Percentiles rank a stretch among this genome's conserved stretches.
phyloP scores from a whole-genome alignment of 1,140 invertebrate species.

The Brachionus rotundiformis region DNA sequence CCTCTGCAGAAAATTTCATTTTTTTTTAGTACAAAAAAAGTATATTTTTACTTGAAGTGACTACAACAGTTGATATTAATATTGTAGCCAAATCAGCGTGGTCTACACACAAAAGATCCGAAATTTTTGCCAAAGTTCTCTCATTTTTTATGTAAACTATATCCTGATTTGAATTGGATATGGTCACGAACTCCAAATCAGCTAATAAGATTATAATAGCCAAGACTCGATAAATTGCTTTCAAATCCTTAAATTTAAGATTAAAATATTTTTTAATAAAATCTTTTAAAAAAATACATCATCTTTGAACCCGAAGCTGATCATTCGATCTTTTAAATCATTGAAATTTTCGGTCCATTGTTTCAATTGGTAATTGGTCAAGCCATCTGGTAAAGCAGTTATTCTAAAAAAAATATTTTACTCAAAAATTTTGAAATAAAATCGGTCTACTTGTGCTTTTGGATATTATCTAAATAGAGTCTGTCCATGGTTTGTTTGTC shows the following conservation, averaged over 20 bases:
- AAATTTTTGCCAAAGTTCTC: slow-evolving; percentile 23
- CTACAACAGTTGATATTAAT: slow-evolving; percentile 53
- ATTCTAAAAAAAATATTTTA: slow-evolving; percentile 44
- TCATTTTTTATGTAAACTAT: slow-evolving; percentile 51
- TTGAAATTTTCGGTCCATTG: slow-evolving; percentile 54
- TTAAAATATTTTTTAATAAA: slow-evolving; percentile 2
- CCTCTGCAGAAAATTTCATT: slow-evolving; percentile 53
- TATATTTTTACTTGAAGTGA: slow-evolving; percentile 52
- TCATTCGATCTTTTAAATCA: slow-evolving; percentile 54
- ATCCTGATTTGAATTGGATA: slow-evolving; percentile 20
- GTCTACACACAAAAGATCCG: slow-evolving; percentile 45
- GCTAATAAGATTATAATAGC: slow-evolving; percentile 56
- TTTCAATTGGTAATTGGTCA: slow-evolving; percentile 49
- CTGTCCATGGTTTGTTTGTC: slow-evolving; percentile 18
- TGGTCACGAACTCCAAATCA: slow-evolving; percentile 23
- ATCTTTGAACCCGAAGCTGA: slow-evolving; percentile 53
- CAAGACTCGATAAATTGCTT: slow-evolving; percentile 56
- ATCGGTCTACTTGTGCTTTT: slow-evolving; percentile 51
- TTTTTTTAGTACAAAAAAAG: too few relatives aligned
- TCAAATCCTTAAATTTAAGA: slow-evolving; percentile 69
- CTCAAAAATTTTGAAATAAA: neutral
- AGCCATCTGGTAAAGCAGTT: neutral
- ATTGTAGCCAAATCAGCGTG: slow-evolving; percentile 54
- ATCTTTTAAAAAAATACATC: slow-evolving; percentile 53
- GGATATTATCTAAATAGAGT: slow-evolving; percentile 29